Evolutionary conservation across 1,140 invertebrate species (phyloP).

Genomic region (Steinernema feltiae): DNA sequence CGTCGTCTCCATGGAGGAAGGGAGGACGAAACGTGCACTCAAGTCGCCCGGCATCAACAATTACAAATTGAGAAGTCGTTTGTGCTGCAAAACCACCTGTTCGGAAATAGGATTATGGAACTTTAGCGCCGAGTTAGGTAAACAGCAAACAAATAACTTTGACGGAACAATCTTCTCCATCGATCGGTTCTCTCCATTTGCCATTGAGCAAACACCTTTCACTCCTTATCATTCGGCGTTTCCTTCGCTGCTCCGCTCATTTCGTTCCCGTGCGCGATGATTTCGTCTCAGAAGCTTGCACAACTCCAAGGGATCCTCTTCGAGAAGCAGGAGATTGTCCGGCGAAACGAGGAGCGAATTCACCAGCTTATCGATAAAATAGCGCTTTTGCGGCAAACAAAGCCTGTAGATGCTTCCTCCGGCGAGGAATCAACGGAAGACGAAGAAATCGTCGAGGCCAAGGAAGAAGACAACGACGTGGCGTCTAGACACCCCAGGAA

Average conservation of each 20-base stretch:
- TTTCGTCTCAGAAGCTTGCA: background rate
- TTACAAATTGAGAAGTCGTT: too few species aligned
- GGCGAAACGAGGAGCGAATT: background rate
- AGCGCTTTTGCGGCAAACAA: background rate
- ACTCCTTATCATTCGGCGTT: background rate
- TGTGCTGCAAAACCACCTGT: too few species aligned
- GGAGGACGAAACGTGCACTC: too few species aligned
- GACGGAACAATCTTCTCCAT: too few species aligned
- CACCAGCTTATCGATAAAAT: background rate
- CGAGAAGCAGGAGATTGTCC: background rate
- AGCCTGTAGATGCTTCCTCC: background rate
- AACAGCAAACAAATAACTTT: too few species aligned
- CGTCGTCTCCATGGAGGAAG: too few species aligned
- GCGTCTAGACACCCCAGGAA: background rate
- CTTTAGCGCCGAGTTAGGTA: too few species aligned
- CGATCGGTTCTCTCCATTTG: too few species aligned
- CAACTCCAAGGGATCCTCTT: background rate
- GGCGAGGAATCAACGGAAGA: background rate
- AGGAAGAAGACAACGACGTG: background rate
- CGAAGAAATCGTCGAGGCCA: background rate
- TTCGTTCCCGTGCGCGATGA: background rate
- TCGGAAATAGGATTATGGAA: too few species aligned
- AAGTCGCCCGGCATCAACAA: too few species aligned
- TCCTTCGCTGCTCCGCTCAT: background rate
- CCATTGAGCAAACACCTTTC: background rate